Conservation (phyloP, 2,888 invertebrate genomes). For the Agapostemon virescens region DNA sequence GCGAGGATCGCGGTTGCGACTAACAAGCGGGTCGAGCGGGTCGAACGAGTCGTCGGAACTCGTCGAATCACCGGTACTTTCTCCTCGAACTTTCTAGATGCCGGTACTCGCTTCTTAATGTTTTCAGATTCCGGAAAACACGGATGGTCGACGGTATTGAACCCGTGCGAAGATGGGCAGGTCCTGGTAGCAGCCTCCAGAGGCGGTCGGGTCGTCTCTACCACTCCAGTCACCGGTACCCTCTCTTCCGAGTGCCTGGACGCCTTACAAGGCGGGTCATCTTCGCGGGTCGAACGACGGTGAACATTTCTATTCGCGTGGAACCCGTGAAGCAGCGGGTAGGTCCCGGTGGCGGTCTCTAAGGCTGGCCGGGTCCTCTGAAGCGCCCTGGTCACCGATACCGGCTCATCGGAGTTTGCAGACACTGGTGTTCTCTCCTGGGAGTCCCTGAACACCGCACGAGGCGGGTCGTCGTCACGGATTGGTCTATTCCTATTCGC, state of each 20-base stretch:
- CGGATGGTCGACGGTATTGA: too few relatives aligned
- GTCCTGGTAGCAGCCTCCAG: slow-evolving; percentile 11
- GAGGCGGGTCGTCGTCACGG: background rate
- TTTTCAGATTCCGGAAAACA: too few relatives aligned
- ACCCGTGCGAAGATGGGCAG: too few relatives aligned
- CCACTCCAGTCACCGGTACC: background rate
- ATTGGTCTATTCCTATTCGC: background rate
- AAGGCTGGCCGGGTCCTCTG: background rate
- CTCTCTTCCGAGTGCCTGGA: background rate
- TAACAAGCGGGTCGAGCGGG: background rate
- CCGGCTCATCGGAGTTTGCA: too few relatives aligned
- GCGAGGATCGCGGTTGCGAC: slow-evolving; percentile 20
- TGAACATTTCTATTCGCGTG: background rate
- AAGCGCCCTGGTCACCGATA: too few relatives aligned
- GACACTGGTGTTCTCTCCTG: background rate
- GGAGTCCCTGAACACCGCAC: background rate
- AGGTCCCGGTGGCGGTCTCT: slow-evolving; percentile 12
- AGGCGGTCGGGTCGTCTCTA: background rate
- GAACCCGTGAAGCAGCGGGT: background rate
- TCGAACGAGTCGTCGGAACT: background rate
- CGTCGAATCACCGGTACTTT: background rate
- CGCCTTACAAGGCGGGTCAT: background rate
- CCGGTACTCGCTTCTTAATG: too few relatives aligned
- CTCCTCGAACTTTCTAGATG: too few relatives aligned
- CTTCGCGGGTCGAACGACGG: background rate